Conservation (phyloP, 1,140 invertebrate species). For the Myzus persicae region DNA sequence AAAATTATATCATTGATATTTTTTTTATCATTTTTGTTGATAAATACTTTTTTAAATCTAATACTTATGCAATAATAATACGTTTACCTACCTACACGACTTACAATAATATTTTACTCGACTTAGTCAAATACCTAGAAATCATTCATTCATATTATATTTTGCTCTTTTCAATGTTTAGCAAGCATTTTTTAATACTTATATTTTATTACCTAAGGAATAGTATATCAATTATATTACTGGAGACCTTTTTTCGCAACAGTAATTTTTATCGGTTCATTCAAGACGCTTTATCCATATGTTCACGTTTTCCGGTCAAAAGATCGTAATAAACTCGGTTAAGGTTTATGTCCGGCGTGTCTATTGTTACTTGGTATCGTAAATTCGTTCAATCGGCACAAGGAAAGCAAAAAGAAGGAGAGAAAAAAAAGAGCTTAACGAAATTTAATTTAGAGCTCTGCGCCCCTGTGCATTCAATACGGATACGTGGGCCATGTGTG, state of each 20-base stretch:
- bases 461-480: constrained; percentile 46
- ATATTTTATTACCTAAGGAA: not conserved
- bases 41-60: not conserved
- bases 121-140: not conserved
- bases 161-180: not conserved
- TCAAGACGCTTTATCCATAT: not conserved
- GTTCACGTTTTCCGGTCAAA: constrained; percentile 50
- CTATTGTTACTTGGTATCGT: constrained; percentile 54
- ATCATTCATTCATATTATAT: not conserved
- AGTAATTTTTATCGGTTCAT: constrained; percentile 51
- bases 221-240: constrained; percentile 41
- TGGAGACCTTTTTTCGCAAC: constrained; percentile 28
- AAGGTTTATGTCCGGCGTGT: constrained; percentile 55
- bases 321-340: constrained; percentile 57
- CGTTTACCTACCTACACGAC: not conserved
- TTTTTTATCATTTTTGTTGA: not conserved
- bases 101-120: not conserved
- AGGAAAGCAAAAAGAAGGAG: constrained; percentile 30
- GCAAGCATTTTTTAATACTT: constrained; percentile 10
- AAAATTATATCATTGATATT: not conserved
- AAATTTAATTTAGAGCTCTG: constrained; percentile 58
- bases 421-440: constrained; percentile 53
- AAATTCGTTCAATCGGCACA: constrained; percentile 57
- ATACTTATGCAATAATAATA: not conserved
- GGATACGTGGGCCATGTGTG: constrained; percentile 48